These are phyloP conservation scores for Lutjanus erythropterus DNA, from an alignment of 2,113 vertebrate species.

Conservation along the genomic window DNA sequence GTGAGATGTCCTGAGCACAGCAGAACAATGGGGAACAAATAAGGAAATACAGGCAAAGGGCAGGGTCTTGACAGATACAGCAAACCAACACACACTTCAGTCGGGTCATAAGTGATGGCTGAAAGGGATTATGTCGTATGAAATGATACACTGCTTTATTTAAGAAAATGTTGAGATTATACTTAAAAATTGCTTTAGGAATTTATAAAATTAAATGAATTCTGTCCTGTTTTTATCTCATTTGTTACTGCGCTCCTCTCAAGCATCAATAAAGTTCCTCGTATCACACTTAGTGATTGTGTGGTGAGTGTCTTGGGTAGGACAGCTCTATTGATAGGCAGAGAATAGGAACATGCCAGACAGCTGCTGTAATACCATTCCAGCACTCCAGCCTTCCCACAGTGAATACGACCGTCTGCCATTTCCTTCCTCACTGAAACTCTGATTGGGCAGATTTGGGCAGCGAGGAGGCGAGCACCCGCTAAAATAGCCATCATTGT, in stretches of 20 bases:
- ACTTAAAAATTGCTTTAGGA: no score
- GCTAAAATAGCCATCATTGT: conserved; percentile 74
- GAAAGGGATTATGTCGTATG: no score
- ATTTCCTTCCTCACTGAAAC: conserved; percentile 55
- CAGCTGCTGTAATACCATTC: conserved; percentile 53
- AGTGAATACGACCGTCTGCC: conserved; percentile 15
- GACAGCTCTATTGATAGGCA: not conserved
- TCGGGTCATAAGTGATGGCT: no score
- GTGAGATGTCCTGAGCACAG: no score
- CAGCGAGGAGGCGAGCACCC: conserved; percentile 24
- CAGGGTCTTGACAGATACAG: no score
- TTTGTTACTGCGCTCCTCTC: not conserved
- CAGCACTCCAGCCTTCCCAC: conserved; percentile 31
- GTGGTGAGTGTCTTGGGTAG: not conserved
- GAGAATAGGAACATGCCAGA: conserved; percentile 45
- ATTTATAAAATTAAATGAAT: not conserved
- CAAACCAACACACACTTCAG: no score
- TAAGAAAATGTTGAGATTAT: no score
- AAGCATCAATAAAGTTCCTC: not conserved
- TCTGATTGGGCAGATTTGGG: conserved; percentile 32
- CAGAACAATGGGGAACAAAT: no score
- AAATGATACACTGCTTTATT: no score
- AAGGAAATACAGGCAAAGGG: no score
- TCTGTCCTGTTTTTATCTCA: not conserved
- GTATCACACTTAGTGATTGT: conserved; percentile 1